Conservation (phyloP, 2,113 vertebrate species). For the Poicephalus gulielmi region DNA sequence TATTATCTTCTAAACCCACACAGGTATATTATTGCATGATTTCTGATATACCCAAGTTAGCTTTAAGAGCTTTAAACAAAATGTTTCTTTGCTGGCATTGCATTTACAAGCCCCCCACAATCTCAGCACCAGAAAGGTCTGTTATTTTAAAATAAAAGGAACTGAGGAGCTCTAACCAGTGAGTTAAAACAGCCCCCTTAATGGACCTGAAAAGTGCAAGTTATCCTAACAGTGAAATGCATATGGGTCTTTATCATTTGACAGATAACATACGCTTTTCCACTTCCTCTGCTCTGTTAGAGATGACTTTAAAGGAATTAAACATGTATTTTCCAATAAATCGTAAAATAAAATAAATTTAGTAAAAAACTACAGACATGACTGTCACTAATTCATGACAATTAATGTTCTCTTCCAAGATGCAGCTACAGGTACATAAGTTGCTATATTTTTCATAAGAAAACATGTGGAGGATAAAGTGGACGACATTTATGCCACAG, state of each 20-base stretch:
- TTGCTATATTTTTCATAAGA: background rate
- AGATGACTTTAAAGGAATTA: background rate
- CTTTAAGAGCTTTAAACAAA: background rate
- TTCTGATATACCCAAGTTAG: background rate
- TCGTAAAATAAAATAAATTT: background rate
- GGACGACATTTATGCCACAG: background rate
- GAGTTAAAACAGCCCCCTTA: constrained; percentile 2
- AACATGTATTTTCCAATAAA: background rate
- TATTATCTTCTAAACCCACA: background rate
- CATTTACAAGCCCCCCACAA: background rate
- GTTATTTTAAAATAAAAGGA: background rate
- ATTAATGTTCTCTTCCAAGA: background rate
- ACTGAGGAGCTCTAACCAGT: background rate
- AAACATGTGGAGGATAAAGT: background rate
- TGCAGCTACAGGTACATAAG: background rate
- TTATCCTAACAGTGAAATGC: background rate
- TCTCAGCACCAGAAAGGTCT: background rate
- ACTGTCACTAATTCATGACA: background rate
- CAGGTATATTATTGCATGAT: background rate
- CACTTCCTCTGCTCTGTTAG: background rate
- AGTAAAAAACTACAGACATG: background rate
- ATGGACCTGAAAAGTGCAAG: background rate
- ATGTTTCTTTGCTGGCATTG: background rate
- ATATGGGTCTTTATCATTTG: background rate
- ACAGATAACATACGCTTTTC: background rate